These are phyloP conservation scores for Amblyopsis hoosieri DNA, from an alignment of 2,797 vertebrate genomes.

Conservation along the genomic window DNA sequence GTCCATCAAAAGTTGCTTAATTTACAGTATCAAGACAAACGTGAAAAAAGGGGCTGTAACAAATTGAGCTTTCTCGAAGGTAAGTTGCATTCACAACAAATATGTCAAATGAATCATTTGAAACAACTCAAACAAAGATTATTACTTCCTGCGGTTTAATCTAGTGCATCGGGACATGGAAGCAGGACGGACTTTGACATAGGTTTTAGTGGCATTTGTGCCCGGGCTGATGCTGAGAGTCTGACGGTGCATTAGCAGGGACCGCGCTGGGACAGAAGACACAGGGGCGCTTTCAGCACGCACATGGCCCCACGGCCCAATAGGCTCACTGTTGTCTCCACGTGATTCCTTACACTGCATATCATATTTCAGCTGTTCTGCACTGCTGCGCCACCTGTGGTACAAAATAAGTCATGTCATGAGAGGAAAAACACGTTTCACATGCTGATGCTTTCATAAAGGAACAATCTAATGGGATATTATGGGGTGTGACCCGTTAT, in stretches of 20 bases:
- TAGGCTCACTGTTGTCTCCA: conserved; percentile 24
- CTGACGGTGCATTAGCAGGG: conserved; percentile 55
- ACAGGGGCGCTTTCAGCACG: conserved; percentile 4
- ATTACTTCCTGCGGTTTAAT: conserved; percentile 51
- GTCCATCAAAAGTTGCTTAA: too few relatives aligned
- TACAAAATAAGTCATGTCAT: background rate
- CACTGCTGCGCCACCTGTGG: conserved; percentile 43
- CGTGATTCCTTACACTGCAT: conserved; percentile 24
- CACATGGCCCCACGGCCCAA: conserved; percentile 33
- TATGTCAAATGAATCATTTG: too few relatives aligned
- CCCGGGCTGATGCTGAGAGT: conserved; percentile 51
- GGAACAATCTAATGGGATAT: background rate
- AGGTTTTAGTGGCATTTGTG: conserved; percentile 27
- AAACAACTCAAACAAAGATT: conserved; percentile 20
- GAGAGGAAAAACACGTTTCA: too few relatives aligned
- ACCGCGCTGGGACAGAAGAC: conserved; percentile 13
- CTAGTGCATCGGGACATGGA: conserved; percentile 23
- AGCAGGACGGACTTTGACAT: conserved; percentile 19
- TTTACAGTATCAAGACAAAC: too few relatives aligned
- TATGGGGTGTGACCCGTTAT: background rate
- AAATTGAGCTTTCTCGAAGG: too few relatives aligned
- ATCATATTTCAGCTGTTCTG: conserved; percentile 13
- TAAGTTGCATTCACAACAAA: too few relatives aligned
- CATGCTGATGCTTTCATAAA: background rate
- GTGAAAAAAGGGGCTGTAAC: too few relatives aligned